These are phyloP conservation scores for Hoplostethus atlanticus DNA, from an alignment of 2,797 vertebrate genomes.

Conservation along the genomic window DNA sequence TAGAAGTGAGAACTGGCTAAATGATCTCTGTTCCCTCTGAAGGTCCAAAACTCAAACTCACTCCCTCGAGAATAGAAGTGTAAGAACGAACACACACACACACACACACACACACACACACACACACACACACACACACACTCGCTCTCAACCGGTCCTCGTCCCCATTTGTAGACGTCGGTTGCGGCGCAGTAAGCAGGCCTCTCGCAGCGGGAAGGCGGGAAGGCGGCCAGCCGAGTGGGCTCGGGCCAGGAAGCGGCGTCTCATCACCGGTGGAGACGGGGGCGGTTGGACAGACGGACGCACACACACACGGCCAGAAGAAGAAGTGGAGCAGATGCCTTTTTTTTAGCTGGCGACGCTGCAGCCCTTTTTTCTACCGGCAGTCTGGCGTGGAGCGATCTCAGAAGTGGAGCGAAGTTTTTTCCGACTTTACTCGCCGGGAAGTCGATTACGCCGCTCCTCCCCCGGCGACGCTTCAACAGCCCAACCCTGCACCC, in stretches of 20 bases:
- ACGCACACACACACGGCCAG: slow-evolving; percentile 24
- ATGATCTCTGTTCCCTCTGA: too few relatives aligned
- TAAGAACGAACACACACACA: slow-evolving; percentile 12
- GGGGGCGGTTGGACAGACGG: slow-evolving; percentile 54
- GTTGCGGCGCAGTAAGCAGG: slow-evolving; percentile 56
- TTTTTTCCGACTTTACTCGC: slow-evolving; percentile 16
- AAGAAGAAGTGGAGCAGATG: slow-evolving; percentile 60
- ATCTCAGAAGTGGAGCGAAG: slow-evolving; percentile 52
- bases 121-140: not conserved
- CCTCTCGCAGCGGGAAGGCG: slow-evolving; percentile 52
- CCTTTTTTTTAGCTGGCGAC: slow-evolving; percentile 66
- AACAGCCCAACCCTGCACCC: slow-evolving; percentile 33
- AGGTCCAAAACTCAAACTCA: too few relatives aligned
- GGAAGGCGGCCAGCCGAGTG: slow-evolving; percentile 66
- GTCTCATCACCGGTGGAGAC: slow-evolving; percentile 56
- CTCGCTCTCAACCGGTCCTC: slow-evolving; percentile 26
- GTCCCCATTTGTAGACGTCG: slow-evolving; percentile 50
- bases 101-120: not conserved
- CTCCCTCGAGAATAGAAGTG: not conserved
- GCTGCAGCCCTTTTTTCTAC: slow-evolving; percentile 27
- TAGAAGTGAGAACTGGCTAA: too few relatives aligned
- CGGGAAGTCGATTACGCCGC: slow-evolving; percentile 48
- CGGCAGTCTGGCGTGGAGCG: slow-evolving; percentile 47
- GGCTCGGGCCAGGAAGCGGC: slow-evolving; percentile 62
- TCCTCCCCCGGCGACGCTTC: slow-evolving; percentile 30